Evolutionary conservation across 1,140 invertebrate genomes (phyloP), one percentile per base, ranked within the genome.

Genomic region (Ditylenchus dipsaci): DNA sequence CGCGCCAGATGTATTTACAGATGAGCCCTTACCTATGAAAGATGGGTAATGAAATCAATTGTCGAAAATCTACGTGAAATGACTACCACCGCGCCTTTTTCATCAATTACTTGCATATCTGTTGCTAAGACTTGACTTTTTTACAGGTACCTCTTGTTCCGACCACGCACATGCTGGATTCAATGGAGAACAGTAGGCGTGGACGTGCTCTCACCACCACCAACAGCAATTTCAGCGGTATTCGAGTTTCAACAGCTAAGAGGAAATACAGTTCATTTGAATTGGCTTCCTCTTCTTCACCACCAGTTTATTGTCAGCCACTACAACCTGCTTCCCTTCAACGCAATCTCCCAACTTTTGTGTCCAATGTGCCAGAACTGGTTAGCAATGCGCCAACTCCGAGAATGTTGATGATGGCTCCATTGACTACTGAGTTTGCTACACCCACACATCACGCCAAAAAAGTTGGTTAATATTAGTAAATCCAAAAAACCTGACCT

Each of bases 401-500:
- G 60, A 21, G 60, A 21, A 21, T 62, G 23, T 29, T 62, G 21
- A 43, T 43, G 19, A 63, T 38, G 23, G 63, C 42, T 56, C 63
- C 63, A 19, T 13, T 65, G 63, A 65, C n/a, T 26, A 65, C 57
- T 26, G 63, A 65, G 19, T 65, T 65, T 65, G 63, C 63, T 19
- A 65, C 63, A 21, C 63, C 63, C 21, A 65, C 63, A 21, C 63
- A 65, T 65, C 63, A 65, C 7, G n/a, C 63, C n/a, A 56, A 38
- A 65, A 65, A 58, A n/a, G 38, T 65, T 1, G 42, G n/a, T 59
- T n/a, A n/a, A 27, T 65, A 65, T 65, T 65, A 45, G 43, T 11
- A 13, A 13, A 11, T 45, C n/a, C 43, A 45, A 45, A 45, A 13
- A 13, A n/a, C 11, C 43, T 13, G n/a, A 45, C n/a, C n/a, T 45